These are phyloP conservation scores for Dorcus hopei DNA, from an alignment of 2,888 invertebrate species.

Conservation along the genomic window DNA sequence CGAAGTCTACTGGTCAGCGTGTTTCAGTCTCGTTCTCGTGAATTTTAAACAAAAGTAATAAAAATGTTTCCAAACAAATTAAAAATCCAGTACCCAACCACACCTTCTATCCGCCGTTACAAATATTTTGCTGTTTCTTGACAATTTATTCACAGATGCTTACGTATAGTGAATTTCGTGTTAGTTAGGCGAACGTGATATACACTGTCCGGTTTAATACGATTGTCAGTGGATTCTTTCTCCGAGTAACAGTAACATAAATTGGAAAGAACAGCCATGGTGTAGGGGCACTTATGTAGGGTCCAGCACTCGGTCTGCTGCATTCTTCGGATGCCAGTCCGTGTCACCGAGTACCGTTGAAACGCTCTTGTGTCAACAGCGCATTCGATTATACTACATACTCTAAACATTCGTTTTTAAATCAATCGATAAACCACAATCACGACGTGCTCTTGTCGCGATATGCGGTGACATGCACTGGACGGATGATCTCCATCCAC, in stretches of 20 bases:
- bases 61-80: too few species aligned
- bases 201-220: too few species aligned
- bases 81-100: too few species aligned
- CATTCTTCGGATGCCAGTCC: slow-evolving; percentile 21
- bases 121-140: too few species aligned
- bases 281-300: neutral
- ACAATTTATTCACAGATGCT: too few species aligned
- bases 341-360: slow-evolving; percentile 21
- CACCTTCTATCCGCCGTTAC: too few species aligned
- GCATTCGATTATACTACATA: slow-evolving; percentile 11
- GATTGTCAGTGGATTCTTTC: neutral
- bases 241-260: slow-evolving; percentile 1
- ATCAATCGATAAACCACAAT: neutral
- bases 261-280: neutral
- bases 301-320: slow-evolving; percentile 15
- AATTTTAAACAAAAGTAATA: too few species aligned
- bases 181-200: too few species aligned
- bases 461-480: too few species aligned
- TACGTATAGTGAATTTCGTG: too few species aligned
- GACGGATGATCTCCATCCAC: neutral
- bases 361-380: slow-evolving; percentile 14
- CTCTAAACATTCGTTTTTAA: neutral
- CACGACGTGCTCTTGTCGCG: neutral
- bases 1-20: too few species aligned
- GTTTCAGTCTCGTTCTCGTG: too few species aligned